A percentile compares a stretch with the other conserved stretches of the same genome.
Conservation (phyloP, 1,140 invertebrate species). For the Drosophila erecta region DNA sequence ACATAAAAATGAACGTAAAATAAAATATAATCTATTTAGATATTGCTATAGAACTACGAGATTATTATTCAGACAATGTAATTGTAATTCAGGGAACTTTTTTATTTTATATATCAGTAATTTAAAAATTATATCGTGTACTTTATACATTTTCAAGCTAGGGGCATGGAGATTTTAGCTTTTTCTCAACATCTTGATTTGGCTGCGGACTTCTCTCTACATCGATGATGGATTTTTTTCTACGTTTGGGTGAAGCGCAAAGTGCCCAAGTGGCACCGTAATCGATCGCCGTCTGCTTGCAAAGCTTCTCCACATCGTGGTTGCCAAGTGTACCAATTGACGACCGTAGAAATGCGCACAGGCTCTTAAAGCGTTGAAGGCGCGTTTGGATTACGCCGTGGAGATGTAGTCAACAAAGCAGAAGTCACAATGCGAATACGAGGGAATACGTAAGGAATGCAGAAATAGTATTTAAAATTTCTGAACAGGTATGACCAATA, state of each 20-base stretch:
- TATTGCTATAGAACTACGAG: conserved; percentile 5
- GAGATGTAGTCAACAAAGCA: conserved; percentile 97
- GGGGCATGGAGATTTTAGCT: neutral
- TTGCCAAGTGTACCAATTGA: conserved; percentile 93
- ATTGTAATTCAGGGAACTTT: neutral
- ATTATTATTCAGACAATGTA: neutral
- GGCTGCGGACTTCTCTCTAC: conserved; percentile 38
- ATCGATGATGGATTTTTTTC: conserved; percentile 65
- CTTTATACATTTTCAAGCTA: neutral
- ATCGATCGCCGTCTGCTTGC: conserved; percentile 91
- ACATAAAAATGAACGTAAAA: conserved; percentile 76
- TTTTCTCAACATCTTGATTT: conserved; percentile 26
- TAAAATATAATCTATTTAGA: conserved; percentile 81
- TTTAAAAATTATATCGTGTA: neutral
- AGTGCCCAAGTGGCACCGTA: conserved; percentile 41
- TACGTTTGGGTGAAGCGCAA: conserved; percentile 57
- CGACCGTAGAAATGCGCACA: conserved; percentile 99
- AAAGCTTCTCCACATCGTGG: conserved; percentile 91
- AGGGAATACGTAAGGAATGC: conserved; percentile 93
- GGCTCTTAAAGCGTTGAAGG: conserved; percentile 95
- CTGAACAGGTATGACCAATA: conserved; percentile 10
- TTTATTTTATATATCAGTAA: too few species aligned
- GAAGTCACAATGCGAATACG: conserved; percentile 93
- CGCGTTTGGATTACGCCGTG: conserved; percentile 96
- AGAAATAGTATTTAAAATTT: conserved; percentile 79